These are phyloP conservation scores for Leucoraja ocellata DNA, from an alignment of 2,797 vertebrate genomes.

Conservation along the genomic window DNA sequence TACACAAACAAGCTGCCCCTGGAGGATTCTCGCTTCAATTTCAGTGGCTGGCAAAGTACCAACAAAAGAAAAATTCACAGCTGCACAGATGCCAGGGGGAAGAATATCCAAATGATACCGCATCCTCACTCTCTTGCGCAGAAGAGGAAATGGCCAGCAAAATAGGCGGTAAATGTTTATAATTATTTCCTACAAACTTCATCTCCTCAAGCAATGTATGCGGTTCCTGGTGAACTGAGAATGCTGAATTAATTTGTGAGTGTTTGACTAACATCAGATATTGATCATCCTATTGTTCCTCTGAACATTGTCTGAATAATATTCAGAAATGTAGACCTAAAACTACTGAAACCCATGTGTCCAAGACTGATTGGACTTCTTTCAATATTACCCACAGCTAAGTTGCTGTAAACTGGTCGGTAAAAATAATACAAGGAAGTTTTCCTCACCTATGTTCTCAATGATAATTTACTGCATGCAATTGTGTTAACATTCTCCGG, in stretches of 20 bases:
- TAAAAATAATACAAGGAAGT: background rate
- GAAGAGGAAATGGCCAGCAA: background rate
- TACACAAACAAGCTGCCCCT: constrained; percentile 37
- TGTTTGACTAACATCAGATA: background rate
- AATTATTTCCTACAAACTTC: background rate
- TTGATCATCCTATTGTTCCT: background rate
- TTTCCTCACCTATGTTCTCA: background rate
- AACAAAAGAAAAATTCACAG: constrained; percentile 41
- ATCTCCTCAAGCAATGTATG: background rate
- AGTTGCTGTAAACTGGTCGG: background rate
- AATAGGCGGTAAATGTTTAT: background rate
- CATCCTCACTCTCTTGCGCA: background rate
- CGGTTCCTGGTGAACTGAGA: background rate
- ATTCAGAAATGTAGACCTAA: background rate
- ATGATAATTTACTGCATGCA: background rate
- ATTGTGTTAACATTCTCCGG: background rate
- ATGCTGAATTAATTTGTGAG: background rate
- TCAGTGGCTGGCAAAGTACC: constrained; percentile 66
- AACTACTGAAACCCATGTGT: background rate
- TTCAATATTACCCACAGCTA: background rate
- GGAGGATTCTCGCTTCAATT: constrained; percentile 55
- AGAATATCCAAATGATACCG: background rate
- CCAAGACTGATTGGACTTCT: background rate
- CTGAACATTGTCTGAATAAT: background rate
- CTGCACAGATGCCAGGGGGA: no score